These are phyloP conservation scores for Drosophila sproati DNA, from an alignment of 1,140 invertebrate genomes.

Conservation along the genomic window DNA sequence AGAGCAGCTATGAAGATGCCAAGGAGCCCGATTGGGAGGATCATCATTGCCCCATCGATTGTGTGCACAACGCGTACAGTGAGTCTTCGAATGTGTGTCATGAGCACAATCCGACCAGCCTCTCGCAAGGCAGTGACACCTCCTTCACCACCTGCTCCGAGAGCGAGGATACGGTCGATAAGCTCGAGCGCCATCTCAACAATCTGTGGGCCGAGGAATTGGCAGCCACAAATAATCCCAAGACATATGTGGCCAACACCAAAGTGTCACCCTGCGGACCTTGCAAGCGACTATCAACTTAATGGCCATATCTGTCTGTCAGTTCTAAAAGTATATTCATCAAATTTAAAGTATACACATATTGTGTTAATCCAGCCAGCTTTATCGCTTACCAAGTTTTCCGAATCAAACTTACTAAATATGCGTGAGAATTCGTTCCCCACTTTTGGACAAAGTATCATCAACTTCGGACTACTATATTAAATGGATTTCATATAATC, in stretches of 20 bases:
- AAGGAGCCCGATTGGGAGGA: conserved; percentile 60
- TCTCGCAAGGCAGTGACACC: background rate
- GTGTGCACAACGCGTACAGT: conserved; percentile 46
- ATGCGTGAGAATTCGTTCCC: too few relatives aligned
- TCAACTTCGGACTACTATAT: too few relatives aligned
- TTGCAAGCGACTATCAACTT: conserved; percentile 14
- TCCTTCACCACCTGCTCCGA: conserved; percentile 48
- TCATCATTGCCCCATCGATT: conserved; percentile 71
- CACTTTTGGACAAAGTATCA: background rate
- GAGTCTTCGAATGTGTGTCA: conserved; percentile 53
- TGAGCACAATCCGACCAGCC: background rate
- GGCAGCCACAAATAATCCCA: conserved; percentile 46
- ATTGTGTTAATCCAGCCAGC: too few relatives aligned
- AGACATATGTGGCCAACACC: conserved; percentile 22
- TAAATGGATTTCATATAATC: too few relatives aligned
- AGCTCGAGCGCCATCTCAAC: conserved; percentile 67
- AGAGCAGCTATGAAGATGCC: conserved; percentile 37
- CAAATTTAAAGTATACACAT: too few relatives aligned
- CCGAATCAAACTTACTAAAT: too few relatives aligned
- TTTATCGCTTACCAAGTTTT: too few relatives aligned
- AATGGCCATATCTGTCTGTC: too few relatives aligned
- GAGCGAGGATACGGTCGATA: conserved; percentile 49
- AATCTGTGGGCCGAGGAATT: conserved; percentile 67
- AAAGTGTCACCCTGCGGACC: conserved; percentile 17
- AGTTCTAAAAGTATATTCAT: too few relatives aligned